Evolutionary conservation across 2,113 vertebrate genomes (phyloP).

Genomic region (Dendropsophus ebraccatus): DNA sequence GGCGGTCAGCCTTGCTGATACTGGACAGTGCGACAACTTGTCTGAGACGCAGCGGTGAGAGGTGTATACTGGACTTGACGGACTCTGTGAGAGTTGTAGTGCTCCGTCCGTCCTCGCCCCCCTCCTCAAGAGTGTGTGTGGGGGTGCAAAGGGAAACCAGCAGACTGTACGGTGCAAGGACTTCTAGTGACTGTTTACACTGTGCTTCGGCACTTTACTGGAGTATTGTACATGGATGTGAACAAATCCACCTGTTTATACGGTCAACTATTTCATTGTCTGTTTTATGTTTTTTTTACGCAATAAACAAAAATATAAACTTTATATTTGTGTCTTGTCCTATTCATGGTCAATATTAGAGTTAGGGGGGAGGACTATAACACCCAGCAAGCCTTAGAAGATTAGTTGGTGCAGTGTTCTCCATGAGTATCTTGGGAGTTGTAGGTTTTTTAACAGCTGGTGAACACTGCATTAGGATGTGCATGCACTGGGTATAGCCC

Average conservation of each 20-base stretch:
- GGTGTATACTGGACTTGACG: conserved; percentile 46
- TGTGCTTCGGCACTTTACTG: conserved; percentile 69
- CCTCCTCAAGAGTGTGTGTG: conserved; percentile 34
- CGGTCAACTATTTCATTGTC: conserved; percentile 65
- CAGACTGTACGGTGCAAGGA: not conserved
- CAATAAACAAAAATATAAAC: conserved; percentile 70
- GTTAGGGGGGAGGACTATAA: not conserved
- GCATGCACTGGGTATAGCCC: too few relatives aligned
- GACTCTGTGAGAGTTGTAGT: not conserved
- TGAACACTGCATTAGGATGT: too few relatives aligned
- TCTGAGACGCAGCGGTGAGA: conserved; percentile 24
- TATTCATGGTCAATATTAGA: not conserved
- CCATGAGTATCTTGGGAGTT: too few relatives aligned
- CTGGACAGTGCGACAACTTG: conserved; percentile 6
- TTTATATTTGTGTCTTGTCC: not conserved
- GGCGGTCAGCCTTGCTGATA: not conserved
- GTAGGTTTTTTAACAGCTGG: too few relatives aligned
- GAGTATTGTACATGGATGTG: conserved; percentile 67
- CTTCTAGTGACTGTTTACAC: conserved; percentile 49
- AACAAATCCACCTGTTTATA: conserved; percentile 74
- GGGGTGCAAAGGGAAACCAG: not conserved
- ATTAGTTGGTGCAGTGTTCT: too few relatives aligned
- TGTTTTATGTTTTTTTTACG: conserved; percentile 67
- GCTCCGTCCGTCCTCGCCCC: not conserved
- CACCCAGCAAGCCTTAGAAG: not conserved